Conservation (phyloP, 2,888 invertebrate species). For the Selenia dentaria region DNA sequence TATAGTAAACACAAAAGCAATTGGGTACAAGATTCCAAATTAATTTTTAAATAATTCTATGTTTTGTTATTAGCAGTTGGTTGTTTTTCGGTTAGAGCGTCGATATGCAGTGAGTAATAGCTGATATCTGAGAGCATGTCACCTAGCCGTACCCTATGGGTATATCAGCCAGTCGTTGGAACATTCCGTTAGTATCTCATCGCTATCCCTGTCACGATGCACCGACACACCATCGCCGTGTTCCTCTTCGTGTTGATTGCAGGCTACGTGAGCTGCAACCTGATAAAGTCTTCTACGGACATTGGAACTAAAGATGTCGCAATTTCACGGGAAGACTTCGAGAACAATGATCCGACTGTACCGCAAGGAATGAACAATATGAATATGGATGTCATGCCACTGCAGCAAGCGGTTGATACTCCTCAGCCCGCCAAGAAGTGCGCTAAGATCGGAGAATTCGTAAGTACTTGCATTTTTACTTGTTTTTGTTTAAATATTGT, state of each 20-base stretch:
- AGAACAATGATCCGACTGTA: conserved; percentile 11
- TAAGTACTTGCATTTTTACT: conserved; percentile 45
- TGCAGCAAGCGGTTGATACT: not conserved
- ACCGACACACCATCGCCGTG: conserved; percentile 33
- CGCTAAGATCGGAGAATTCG: conserved; percentile 60
- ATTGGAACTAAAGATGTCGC: conserved; percentile 31
- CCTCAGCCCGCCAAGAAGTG: conserved; percentile 38
- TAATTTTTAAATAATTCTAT: too few species aligned
- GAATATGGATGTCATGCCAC: conserved; percentile 9
- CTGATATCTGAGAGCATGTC: conserved; percentile 11
- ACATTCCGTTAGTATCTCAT: conserved; percentile 19
- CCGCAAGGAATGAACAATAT: not conserved
- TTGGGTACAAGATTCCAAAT: too few species aligned
- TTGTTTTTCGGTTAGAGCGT: not conserved
- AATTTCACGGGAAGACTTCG: conserved; percentile 22
- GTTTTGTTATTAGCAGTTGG: too few species aligned
- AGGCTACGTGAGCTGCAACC: conserved; percentile 43
- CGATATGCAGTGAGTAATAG: conserved; percentile 9
- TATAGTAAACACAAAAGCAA: too few species aligned
- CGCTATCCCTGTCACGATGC: conserved; percentile 26
- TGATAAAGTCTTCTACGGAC: conserved; percentile 40
- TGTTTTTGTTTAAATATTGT: too few species aligned
- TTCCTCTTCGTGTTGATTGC: conserved; percentile 36
- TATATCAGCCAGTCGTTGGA: conserved; percentile 26
- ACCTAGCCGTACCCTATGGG: conserved; percentile 1